These are phyloP conservation scores for Drosophila obscura DNA, from an alignment of 1,140 invertebrate species.

Conservation along the genomic window DNA sequence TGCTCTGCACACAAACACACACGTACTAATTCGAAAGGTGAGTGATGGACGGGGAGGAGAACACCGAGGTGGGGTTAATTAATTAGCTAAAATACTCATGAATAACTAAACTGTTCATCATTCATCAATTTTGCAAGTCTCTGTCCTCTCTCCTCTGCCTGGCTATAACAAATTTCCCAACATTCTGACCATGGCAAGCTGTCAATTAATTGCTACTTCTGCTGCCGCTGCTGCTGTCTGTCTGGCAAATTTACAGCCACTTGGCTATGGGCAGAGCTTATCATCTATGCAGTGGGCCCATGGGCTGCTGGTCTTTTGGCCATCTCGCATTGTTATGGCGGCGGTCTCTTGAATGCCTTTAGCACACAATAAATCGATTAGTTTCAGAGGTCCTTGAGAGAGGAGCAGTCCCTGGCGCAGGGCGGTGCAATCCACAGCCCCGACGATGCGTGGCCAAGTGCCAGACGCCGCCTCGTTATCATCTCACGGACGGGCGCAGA, in stretches of 20 bases:
- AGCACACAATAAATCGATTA: constrained; percentile 72
- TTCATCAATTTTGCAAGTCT: constrained; percentile 5
- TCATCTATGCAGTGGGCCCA: constrained; percentile 26
- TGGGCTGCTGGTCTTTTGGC: constrained; percentile 34
- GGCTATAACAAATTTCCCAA: constrained; percentile 47
- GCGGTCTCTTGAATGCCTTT: constrained; percentile 39
- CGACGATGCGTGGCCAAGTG: constrained; percentile 47
- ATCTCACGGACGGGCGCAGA: constrained; percentile 15
- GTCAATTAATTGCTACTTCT: constrained; percentile 57
- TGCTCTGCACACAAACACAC: too few species aligned
- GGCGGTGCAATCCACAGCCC: neutral
- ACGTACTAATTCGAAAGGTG: neutral
- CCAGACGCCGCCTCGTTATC: constrained; percentile 61
- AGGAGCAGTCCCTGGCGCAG: constrained; percentile 5
- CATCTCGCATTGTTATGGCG: constrained; percentile 47
- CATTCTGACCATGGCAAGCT: constrained; percentile 43
- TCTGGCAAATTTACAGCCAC: constrained; percentile 48
- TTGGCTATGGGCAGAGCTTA: constrained; percentile 37
- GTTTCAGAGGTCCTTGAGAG: neutral
- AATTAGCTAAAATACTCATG: constrained; percentile 59
- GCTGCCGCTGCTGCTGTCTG: neutral
- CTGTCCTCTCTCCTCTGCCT: neutral
- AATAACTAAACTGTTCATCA: constrained; percentile 56
- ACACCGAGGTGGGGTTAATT: constrained; percentile 45
- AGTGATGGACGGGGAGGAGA: neutral